A percentile compares a stretch with the other conserved stretches of the same genome.
These are phyloP conservation scores for Batillaria attramentaria DNA, from an alignment of 1,140 invertebrate species.

Conservation along the genomic window DNA sequence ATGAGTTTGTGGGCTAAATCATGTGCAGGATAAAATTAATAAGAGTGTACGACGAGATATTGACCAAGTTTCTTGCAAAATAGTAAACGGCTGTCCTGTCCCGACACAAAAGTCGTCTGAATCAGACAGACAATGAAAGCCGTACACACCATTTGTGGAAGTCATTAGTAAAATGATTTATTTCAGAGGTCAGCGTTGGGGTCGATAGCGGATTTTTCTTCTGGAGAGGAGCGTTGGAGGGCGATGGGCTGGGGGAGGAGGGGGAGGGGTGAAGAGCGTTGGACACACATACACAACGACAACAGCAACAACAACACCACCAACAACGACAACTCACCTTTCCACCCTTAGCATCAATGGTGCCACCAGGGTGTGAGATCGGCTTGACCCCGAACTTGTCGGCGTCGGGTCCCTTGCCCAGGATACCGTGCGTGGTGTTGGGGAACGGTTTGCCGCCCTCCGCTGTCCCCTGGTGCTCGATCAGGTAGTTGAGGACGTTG, in stretches of 20 bases:
- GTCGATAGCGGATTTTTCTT: no score
- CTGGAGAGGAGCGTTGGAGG: neutral
- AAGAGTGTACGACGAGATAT: no score
- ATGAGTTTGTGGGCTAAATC: no score
- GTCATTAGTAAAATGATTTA: no score
- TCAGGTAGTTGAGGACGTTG: constrained; percentile 68
- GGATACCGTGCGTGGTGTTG: constrained; percentile 56
- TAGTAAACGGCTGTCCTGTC: no score
- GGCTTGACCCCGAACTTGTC: constrained; percentile 58
- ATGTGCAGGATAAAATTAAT: no score
- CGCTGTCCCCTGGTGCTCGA: constrained; percentile 52
- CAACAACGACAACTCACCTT: constrained; percentile 23
- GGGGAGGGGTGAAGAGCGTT: neutral
- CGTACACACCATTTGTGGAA: no score
- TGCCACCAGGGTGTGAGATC: constrained; percentile 50
- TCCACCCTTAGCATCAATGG: constrained; percentile 51
- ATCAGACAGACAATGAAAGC: no score
- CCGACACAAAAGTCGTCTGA: no score
- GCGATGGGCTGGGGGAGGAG: neutral
- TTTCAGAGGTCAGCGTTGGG: no score
- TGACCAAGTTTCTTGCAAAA: no score
- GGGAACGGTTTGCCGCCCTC: constrained; percentile 59
- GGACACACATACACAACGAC: neutral
- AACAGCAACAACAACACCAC: neutral
- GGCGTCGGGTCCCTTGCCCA: constrained; percentile 55